Percentiles rank a stretch among this genome's conserved stretches.
phyloP scores from a whole-genome alignment of 1,140 invertebrate species.

The Psix sp. region DNA sequence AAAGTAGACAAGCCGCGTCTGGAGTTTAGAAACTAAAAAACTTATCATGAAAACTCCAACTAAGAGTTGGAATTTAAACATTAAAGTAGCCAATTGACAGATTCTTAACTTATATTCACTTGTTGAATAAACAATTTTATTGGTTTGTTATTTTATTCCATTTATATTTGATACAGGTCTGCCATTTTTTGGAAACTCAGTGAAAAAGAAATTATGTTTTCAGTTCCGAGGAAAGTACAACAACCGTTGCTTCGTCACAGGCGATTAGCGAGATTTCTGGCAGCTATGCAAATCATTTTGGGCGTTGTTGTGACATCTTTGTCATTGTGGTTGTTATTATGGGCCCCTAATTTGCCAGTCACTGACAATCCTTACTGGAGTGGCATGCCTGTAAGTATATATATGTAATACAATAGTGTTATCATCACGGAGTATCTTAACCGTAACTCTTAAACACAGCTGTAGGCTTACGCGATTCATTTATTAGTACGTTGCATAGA shows the following conservation, averaged over 20 bases:
- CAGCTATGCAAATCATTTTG: constrained; percentile 78
- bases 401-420: constrained; percentile 21
- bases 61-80: too few species aligned
- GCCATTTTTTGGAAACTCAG: too few species aligned
- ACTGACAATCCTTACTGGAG: constrained; percentile 82
- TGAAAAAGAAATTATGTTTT: constrained; percentile 2
- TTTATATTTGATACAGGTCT: too few species aligned
- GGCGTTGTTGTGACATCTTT: constrained; percentile 78
- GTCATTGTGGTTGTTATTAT: constrained; percentile 79
- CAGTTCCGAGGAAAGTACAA: constrained; percentile 69
- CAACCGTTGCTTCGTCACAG: constrained; percentile 77
- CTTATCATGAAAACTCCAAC: too few species aligned
- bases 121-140: too few species aligned
- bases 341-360: constrained; percentile 79
- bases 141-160: too few species aligned
- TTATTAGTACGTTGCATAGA: constrained; percentile 26
- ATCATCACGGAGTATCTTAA: constrained; percentile 42
- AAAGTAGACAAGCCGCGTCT: not conserved
- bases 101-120: too few species aligned
- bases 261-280: constrained; percentile 78
- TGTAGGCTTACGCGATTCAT: constrained; percentile 39
- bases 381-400: constrained; percentile 79
- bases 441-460: constrained; percentile 25
- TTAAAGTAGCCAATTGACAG: too few species aligned
- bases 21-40: not conserved